Base-by-base conservation (phyloP, 2,113 vertebrate genomes). In the Anolis sagrei region DNA sequence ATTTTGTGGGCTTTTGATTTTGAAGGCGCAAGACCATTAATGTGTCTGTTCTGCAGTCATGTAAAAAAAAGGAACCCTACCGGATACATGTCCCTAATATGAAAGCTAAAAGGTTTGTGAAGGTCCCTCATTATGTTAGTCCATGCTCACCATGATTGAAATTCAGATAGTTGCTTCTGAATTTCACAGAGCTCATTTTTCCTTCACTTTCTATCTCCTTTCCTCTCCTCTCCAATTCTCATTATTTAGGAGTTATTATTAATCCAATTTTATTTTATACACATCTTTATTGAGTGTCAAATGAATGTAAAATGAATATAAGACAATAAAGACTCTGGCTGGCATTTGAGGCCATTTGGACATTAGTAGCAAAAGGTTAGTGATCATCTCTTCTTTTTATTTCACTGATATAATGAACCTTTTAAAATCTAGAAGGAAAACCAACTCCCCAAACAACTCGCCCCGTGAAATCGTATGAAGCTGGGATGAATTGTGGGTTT, bases 1-100 rank as follows among this genome's bases (percentile, higher is more conserved):
- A 91, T 95, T 96, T 92, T 95, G 76, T 39, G 90, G 79, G 85
- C 79, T 93, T 95, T 90, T 89, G 92, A 85, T 93, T 96, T 94
- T 94, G 91, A 92, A 91, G 84, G 88, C 85, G 5, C 81, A 66
- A 62, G 68, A 36, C 84, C 62, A 76, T 93, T 93, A 94, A 92
- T 88, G 68, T 88, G 76, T 82, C 69, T 92, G 49, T 91, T 94
- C 92, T 93, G 39, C 70, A 93, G 82, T 48, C 76, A 92, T 94
- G 34, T 76, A 89, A 89, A 95, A 89, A 95, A 44, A 92, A 69
- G 74, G 44, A 39, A 77, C 19, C 2, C 69, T 86, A 66, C 39
- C 86, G 58, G 82, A 86, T 58, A 21, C 25, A 74, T 79, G 44
- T 39, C 69, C 6, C 16, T 91, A 89, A 94, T 93, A 91, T 89